A percentile compares a stretch with the other conserved stretches of the same genome.
phyloP scores from a whole-genome alignment of 1,140 invertebrate species.

The Drosophila aff. region DNA sequence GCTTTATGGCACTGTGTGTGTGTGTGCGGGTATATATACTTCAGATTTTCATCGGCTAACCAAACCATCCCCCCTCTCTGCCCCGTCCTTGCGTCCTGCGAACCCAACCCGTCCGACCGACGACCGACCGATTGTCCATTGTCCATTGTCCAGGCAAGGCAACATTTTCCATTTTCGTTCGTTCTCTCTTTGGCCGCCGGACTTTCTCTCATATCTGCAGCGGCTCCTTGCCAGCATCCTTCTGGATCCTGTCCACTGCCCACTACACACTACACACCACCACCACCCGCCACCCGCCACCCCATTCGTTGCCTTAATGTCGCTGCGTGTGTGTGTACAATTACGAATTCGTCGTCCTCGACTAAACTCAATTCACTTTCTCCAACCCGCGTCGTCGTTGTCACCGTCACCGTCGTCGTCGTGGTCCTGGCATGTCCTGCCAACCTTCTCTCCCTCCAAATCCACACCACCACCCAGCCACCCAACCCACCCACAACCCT shows the following conservation, averaged over 20 bases:
- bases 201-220: slow-evolving; percentile 78
- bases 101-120: slow-evolving; percentile 38
- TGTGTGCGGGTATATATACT: slow-evolving; percentile 58
- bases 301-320: slow-evolving; percentile 52
- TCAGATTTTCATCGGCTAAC: slow-evolving; percentile 73
- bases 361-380: slow-evolving; percentile 79
- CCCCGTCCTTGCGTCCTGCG: slow-evolving; percentile 12
- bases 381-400: slow-evolving; percentile 61
- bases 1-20: slow-evolving; percentile 58
- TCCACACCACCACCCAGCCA: neutral
- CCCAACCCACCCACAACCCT: slow-evolving; percentile 13
- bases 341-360: slow-evolving; percentile 80
- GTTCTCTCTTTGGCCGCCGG: slow-evolving; percentile 58
- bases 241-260: slow-evolving; percentile 52
- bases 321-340: slow-evolving; percentile 70
- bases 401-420: slow-evolving; percentile 61
- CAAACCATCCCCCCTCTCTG: slow-evolving; percentile 5
- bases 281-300: slow-evolving; percentile 4
- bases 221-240: slow-evolving; percentile 77
- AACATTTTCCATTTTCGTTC: slow-evolving; percentile 81
- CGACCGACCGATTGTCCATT: slow-evolving; percentile 44
- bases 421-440: slow-evolving; percentile 50
- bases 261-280: slow-evolving; percentile 39
- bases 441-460: slow-evolving; percentile 18
- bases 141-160: slow-evolving; percentile 75